Percentiles rank a stretch among this genome's conserved stretches.
Conservation (phyloP, 37 sponge, comb jelly and placozoan species). For the Beroe forskalii region DNA sequence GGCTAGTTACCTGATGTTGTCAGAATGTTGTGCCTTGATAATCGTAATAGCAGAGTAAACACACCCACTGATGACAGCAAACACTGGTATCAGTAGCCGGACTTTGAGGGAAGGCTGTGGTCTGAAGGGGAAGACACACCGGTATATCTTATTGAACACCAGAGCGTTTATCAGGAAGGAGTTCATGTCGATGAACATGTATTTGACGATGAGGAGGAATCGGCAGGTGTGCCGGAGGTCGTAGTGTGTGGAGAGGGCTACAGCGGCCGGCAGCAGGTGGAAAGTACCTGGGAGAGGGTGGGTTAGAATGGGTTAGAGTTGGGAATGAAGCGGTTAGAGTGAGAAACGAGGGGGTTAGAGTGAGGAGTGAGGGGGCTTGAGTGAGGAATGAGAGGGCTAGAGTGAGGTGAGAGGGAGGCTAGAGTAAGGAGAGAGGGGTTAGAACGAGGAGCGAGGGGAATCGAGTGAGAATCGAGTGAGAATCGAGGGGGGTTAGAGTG, state of each 20-base stretch:
- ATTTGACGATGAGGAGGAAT: conserved; percentile 22
- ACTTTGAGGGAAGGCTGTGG: background rate
- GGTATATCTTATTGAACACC: conserved; percentile 55
- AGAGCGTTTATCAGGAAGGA: conserved; percentile 63
- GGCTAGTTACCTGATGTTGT: background rate
- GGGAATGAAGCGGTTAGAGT: no score
- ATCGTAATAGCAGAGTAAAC: background rate
- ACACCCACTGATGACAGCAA: conserved; percentile 7
- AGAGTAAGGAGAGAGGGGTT: no score
- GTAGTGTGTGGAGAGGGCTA: conserved; percentile 1
- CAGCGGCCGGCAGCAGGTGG: conserved; percentile 35
- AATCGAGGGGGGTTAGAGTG: no score
- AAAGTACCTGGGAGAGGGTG: background rate
- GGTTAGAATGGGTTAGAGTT: no score
- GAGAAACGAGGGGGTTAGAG: no score
- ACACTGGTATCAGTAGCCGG: background rate
- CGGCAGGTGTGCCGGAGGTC: background rate
- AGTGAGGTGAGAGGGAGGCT: no score
- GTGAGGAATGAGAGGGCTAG: no score
- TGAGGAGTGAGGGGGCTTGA: no score
- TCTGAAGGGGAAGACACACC: conserved; percentile 33
- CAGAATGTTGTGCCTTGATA: conserved; percentile 6
- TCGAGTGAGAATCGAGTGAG: no score
- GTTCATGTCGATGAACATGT: conserved; percentile 37
- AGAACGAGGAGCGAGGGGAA: no score